These are phyloP conservation scores for Porites divaricata DNA, from an alignment of 92 coral and sea anemone genomes.

Conservation along the genomic window DNA sequence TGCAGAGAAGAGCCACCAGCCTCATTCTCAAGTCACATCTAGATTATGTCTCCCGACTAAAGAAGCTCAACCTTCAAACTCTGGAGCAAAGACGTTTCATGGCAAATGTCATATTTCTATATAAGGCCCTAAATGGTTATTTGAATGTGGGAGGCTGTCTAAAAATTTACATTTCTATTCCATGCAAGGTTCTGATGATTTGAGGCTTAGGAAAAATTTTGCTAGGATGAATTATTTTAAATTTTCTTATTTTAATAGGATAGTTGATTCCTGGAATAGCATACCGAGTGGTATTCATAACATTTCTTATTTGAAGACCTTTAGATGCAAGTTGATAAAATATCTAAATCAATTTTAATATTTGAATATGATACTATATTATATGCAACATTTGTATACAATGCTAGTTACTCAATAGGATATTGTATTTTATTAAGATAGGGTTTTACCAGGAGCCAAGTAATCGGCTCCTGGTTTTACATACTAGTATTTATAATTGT, in stretches of 20 bases:
- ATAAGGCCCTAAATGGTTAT: conserved; percentile 11
- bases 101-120: conserved; percentile 18
- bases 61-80: conserved; percentile 9
- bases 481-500: neutral
- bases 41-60: conserved; percentile 8
- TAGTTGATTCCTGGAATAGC: neutral
- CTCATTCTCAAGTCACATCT: conserved; percentile 23
- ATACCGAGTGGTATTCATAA: neutral
- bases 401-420: too few relatives aligned
- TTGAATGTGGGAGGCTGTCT: conserved; percentile 3
- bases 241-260: conserved; percentile 18
- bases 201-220: conserved; percentile 29
- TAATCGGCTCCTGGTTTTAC: too few relatives aligned
- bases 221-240: conserved; percentile 30
- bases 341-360: neutral
- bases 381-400: too few relatives aligned
- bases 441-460: too few relatives aligned
- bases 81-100: neutral
- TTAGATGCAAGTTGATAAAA: neutral
- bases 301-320: neutral
- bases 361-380: neutral
- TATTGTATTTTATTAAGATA: too few relatives aligned
- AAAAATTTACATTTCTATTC: conserved; percentile 7
- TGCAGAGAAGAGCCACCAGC: conserved; percentile 29
- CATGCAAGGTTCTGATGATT: neutral